A percentile compares a stretch with the other conserved stretches of the same genome.
phyloP scores from a whole-genome alignment of 2,797 vertebrate species.

The Siniperca scherzeri region DNA sequence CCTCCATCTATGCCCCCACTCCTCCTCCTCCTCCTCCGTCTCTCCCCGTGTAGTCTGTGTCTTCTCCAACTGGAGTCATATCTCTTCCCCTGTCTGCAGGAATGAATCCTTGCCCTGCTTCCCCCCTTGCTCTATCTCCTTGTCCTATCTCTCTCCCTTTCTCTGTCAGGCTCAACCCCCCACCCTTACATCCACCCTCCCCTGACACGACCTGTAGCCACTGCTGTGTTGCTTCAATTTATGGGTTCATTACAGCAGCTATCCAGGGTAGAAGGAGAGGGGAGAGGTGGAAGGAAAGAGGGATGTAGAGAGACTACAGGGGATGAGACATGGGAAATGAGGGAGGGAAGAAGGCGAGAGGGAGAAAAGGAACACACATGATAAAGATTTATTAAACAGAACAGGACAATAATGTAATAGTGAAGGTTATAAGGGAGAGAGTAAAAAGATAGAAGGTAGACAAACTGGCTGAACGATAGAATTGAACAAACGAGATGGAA shows the following conservation, averaged over 20 bases:
- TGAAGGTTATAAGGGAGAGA: slow-evolving; percentile 55
- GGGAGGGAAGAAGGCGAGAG: slow-evolving; percentile 17
- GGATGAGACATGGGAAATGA: slow-evolving; percentile 66
- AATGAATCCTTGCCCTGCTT: slow-evolving; percentile 66
- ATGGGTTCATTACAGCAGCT: slow-evolving; percentile 89
- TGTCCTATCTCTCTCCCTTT: slow-evolving; percentile 41
- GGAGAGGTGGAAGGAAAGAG: slow-evolving; percentile 59
- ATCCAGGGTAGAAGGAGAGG: slow-evolving; percentile 56
- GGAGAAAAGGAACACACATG: slow-evolving; percentile 36
- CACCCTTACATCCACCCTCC: slow-evolving; percentile 65
- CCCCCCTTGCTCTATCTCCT: slow-evolving; percentile 30
- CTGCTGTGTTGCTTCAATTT: slow-evolving; percentile 87
- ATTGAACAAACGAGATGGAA: slow-evolving; percentile 35
- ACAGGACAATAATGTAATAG: slow-evolving; percentile 55
- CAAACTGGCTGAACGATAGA: slow-evolving; percentile 31
- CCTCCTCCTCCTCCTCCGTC: slow-evolving; percentile 33
- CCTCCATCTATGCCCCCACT: slow-evolving; percentile 49
- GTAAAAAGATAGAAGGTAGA: slow-evolving; percentile 31
- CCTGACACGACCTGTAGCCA: slow-evolving; percentile 85
- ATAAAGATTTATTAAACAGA: slow-evolving; percentile 74
- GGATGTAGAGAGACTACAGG: slow-evolving; percentile 60
- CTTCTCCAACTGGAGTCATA: slow-evolving; percentile 74
- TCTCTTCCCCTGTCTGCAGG: slow-evolving; percentile 75
- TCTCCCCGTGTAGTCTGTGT: slow-evolving; percentile 67
- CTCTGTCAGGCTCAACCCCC: slow-evolving; percentile 45